Evolutionary conservation across 2,888 invertebrate genomes (phyloP).

Genomic region (Selenia dentaria): DNA sequence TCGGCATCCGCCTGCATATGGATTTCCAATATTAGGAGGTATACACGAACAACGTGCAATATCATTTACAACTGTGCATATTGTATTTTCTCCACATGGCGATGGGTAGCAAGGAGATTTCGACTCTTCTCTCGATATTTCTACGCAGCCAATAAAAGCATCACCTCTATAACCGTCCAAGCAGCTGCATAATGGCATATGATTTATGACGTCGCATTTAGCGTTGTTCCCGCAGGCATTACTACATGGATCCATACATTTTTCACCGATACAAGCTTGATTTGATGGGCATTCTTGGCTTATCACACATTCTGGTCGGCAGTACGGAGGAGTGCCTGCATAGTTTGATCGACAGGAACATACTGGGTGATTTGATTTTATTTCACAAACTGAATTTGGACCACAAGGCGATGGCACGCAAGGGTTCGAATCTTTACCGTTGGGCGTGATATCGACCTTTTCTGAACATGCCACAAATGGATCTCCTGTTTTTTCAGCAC

Average conservation of each 20-base stretch:
- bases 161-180: conserved; percentile 91
- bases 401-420: conserved; percentile 90
- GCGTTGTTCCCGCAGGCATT: conserved; percentile 92
- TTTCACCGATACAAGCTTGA: conserved; percentile 92
- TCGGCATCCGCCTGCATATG: conserved; percentile 92
- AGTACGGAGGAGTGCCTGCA: conserved; percentile 92
- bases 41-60: conserved; percentile 92
- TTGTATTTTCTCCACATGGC: conserved; percentile 94
- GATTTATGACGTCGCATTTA: conserved; percentile 90
- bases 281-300: conserved; percentile 92
- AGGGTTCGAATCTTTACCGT: conserved; percentile 85
- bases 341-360: conserved; percentile 92
- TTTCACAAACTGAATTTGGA: conserved; percentile 93
- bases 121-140: conserved; percentile 69
- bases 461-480: conserved; percentile 89
- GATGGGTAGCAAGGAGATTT: conserved; percentile 89
- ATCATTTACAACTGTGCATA: conserved; percentile 89
- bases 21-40: conserved; percentile 94
- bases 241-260: conserved; percentile 92
- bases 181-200: conserved; percentile 93
- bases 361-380: conserved; percentile 90
- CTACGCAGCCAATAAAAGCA: conserved; percentile 92
- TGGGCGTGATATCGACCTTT: conserved; percentile 61
- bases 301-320: conserved; percentile 92
- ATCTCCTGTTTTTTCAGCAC: conserved; percentile 90